A percentile compares a stretch with the other conserved stretches of the same genome.
Evolutionary conservation across 2,888 invertebrate species (phyloP).

Genomic region (Bombylius major): DNA sequence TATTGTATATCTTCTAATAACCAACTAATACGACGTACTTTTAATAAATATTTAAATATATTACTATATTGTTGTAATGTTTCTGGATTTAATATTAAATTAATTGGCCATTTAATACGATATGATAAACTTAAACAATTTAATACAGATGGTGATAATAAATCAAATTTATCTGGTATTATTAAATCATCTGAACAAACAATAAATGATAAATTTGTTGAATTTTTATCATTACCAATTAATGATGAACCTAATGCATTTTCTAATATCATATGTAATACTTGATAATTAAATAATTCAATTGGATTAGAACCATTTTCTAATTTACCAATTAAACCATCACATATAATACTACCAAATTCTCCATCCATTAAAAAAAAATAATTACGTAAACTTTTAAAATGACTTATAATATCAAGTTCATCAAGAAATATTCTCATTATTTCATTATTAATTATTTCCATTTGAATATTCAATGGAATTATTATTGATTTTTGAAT

Average conservation of each 20-base stretch:
- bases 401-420: slow-evolving; percentile 48
- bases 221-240: slow-evolving; percentile 48
- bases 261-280: slow-evolving; percentile 54
- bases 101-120: slow-evolving; percentile 62
- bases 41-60: slow-evolving; percentile 63
- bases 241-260: slow-evolving; percentile 56
- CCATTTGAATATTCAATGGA: slow-evolving; percentile 54
- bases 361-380: slow-evolving; percentile 71
- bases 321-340: slow-evolving; percentile 53
- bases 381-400: slow-evolving; percentile 60
- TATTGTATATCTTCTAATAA: slow-evolving; percentile 57
- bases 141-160: slow-evolving; percentile 52
- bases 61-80: slow-evolving; percentile 56
- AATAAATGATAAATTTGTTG: slow-evolving; percentile 49
- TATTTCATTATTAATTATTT: slow-evolving; percentile 58
- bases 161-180: slow-evolving; percentile 48
- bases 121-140: slow-evolving; percentile 57
- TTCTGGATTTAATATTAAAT: slow-evolving; percentile 59
- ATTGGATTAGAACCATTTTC: slow-evolving; percentile 50
- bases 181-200: slow-evolving; percentile 35
- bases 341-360: slow-evolving; percentile 58
- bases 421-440: slow-evolving; percentile 56
- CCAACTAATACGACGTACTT: slow-evolving; percentile 64
- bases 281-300: slow-evolving; percentile 55
- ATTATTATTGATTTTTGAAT: slow-evolving; percentile 53